A percentile compares a stretch with the other conserved stretches of the same genome.
phyloP scores from a whole-genome alignment of 2,113 vertebrate species.

The Gymnorhina tibicen region DNA sequence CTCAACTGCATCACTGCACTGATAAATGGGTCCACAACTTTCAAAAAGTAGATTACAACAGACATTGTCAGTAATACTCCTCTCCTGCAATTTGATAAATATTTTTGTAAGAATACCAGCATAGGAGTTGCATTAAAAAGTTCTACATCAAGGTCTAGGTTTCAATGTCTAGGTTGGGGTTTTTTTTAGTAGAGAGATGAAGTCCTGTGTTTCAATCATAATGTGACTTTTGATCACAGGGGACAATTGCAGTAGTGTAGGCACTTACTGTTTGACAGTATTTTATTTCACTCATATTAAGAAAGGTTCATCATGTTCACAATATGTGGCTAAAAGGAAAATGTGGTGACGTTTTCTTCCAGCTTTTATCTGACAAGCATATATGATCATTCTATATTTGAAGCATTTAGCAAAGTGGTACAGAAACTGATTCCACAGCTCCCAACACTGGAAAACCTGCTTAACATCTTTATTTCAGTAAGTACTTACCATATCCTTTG shows the following conservation, averaged over 20 bases:
- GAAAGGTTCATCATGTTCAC: constrained; percentile 47
- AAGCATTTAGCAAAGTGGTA: constrained; percentile 92
- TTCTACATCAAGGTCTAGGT: background rate
- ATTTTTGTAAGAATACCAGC: background rate
- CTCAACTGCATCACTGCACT: background rate
- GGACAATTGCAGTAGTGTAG: background rate
- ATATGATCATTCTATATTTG: constrained; percentile 92
- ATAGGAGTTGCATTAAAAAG: background rate
- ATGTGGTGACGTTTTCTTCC: constrained; percentile 67
- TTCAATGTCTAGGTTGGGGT: background rate
- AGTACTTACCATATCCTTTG: constrained; percentile 65
- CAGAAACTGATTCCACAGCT: constrained; percentile 91
- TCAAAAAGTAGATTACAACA: background rate
- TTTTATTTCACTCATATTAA: constrained; percentile 31
- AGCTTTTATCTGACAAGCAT: constrained; percentile 92
- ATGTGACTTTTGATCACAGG: background rate
- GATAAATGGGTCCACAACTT: background rate
- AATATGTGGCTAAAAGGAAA: constrained; percentile 47
- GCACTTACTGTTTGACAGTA: constrained; percentile 25
- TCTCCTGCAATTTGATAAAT: background rate
- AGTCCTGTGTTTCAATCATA: background rate
- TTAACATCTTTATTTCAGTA: constrained; percentile 92
- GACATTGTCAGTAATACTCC: background rate
- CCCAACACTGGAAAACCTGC: constrained; percentile 87
- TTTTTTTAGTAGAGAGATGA: background rate